Evolutionary conservation across 2,113 vertebrate species (phyloP).

Genomic region (Myrmophylax atrothorax): DNA sequence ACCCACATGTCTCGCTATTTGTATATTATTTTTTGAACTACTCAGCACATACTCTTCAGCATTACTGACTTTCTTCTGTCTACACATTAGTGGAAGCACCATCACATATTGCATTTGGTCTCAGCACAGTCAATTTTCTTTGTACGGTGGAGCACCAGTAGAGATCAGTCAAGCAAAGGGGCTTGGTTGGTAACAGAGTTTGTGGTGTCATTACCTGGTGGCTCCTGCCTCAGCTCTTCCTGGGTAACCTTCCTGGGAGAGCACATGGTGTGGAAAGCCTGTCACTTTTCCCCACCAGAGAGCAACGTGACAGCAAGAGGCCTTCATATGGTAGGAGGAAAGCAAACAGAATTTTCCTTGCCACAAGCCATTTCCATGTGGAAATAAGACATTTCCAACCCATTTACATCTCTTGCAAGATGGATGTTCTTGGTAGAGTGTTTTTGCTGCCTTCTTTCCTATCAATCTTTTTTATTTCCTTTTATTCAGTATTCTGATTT

Average conservation of each 20-base stretch:
- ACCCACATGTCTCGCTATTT: background rate
- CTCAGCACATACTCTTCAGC: background rate
- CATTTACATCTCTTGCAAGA: background rate
- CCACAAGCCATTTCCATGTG: background rate
- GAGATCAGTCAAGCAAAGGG: background rate
- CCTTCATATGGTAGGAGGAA: background rate
- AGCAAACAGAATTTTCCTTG: background rate
- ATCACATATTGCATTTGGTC: background rate
- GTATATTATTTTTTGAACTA: background rate
- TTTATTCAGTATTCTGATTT: background rate
- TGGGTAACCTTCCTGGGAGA: background rate
- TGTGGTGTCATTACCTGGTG: background rate
- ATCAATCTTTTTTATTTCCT: background rate
- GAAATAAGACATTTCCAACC: background rate
- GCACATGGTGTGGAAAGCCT: background rate
- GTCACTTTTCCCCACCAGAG: constrained; percentile 9
- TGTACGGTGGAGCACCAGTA: background rate
- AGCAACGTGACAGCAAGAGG: constrained; percentile 41
- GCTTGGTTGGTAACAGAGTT: background rate
- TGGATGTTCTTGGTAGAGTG: background rate
- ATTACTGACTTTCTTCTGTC: background rate
- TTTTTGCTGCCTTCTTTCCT: background rate
- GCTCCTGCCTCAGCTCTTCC: background rate
- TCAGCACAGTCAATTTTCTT: background rate
- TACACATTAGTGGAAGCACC: background rate